Evolutionary conservation across 2,888 invertebrate species (phyloP).

Genomic region (Acanthoscelides obtectus): DNA sequence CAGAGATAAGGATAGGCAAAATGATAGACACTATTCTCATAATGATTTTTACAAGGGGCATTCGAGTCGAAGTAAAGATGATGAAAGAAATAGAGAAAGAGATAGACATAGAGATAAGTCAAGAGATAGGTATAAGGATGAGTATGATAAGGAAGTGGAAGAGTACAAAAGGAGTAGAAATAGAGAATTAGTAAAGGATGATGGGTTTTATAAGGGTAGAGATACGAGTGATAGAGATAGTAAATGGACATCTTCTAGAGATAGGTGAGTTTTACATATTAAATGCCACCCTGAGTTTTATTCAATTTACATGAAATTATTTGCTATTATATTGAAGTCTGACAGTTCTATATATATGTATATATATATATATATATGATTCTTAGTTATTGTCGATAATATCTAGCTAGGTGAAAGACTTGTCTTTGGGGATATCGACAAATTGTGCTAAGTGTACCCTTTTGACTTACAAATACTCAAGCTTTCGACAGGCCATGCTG

Average conservation of each 20-base stretch:
- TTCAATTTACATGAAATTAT: no score
- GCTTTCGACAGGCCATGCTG: no score
- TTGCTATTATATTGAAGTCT: no score
- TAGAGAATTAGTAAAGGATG: conserved; percentile 18
- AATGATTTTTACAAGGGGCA: conserved; percentile 4
- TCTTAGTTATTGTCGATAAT: no score
- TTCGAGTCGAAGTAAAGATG: conserved; percentile 17
- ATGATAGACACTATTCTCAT: conserved; percentile 5
- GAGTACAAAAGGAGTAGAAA: conserved; percentile 32
- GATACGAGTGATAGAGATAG: conserved; percentile 43
- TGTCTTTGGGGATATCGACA: no score
- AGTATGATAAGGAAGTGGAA: conserved; percentile 41
- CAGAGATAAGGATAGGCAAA: conserved; percentile 29
- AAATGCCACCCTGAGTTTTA: no score
- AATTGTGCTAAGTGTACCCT: no score
- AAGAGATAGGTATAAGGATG: conserved; percentile 27
- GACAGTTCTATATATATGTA: no score
- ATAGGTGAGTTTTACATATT: conserved; percentile 31
- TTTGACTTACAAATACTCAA: no score
- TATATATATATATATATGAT: no score
- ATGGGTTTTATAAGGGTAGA: conserved; percentile 28
- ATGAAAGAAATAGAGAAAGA: conserved; percentile 7
- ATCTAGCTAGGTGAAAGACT: no score
- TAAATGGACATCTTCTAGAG: conserved; percentile 35
- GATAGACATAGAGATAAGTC: conserved; percentile 19